Conservation (phyloP, 2,113 vertebrate genomes). For the Corapipo altera region DNA sequence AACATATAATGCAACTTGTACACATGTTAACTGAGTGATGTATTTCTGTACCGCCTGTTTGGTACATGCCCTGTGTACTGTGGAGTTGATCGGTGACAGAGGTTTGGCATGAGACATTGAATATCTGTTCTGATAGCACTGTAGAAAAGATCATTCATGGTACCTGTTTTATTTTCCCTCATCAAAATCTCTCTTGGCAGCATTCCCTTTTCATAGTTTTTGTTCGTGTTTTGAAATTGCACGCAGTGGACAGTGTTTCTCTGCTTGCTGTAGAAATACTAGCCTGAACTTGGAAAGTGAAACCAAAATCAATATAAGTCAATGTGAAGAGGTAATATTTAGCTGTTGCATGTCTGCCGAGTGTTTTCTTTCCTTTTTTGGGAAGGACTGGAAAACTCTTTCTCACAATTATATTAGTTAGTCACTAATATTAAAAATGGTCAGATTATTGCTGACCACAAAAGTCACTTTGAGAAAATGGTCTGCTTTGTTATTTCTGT, state of each 20-base stretch:
- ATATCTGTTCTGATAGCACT: background rate
- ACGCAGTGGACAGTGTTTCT: background rate
- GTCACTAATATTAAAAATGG: background rate
- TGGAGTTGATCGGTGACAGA: rapidly evolving
- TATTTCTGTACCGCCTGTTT: background rate
- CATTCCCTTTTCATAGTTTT: background rate
- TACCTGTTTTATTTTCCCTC: background rate
- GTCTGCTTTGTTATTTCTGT: background rate
- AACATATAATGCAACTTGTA: background rate
- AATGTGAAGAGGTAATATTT: background rate
- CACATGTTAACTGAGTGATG: background rate
- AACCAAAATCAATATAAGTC: background rate
- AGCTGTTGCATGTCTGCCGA: background rate
- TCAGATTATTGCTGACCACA: background rate
- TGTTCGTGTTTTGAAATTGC: background rate
- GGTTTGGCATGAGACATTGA: background rate
- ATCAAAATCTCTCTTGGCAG: background rate
- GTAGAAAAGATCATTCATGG: background rate
- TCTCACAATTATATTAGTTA: constrained; percentile 9
- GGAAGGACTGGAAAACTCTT: background rate
- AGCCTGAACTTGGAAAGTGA: background rate
- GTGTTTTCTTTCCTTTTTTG: constrained; percentile 8
- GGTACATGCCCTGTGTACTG: rapidly evolving
- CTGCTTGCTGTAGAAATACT: background rate
- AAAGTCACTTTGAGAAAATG: background rate